Evolutionary conservation across 2,113 vertebrate species (phyloP), one percentile per base, ranked within the genome.

Genomic region (Bubalus kerabau): DNA sequence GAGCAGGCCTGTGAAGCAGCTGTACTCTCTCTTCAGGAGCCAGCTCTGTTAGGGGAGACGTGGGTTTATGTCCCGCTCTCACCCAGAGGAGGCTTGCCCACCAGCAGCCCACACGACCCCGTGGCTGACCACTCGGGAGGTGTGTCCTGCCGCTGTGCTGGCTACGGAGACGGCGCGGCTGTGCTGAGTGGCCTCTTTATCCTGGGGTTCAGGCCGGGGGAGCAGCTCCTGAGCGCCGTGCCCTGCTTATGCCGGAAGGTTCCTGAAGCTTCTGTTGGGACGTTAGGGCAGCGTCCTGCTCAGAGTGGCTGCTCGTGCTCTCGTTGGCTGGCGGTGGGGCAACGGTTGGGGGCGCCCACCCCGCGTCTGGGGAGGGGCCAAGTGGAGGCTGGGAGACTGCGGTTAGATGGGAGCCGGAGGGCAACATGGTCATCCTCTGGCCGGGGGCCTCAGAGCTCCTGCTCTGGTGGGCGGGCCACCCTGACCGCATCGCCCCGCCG

Each of bases 141-240:
- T 3, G 8, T 43, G 13, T 16, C 17, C 13, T 14, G 2, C 32
- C 8, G 32, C 5, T 5, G 7, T 12, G 7, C 4, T 3, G 1
- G 56, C 83, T 57, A 48, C 21, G 5, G 26, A 4, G 3, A 40
- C 1, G 54, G 9, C 2, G 30, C 21, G 16, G 76, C 60, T 56
- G 5, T 64, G 62, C 46, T n/a, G 24, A 14, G 62, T 11, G 11
- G 36, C 10, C 1, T 30, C 71, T 15, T 43, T 36, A 1, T 17
- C 5, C 40, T 13, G 4, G 62, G n/a, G 1, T 40, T 81, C 62
- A 23, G 81, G 88, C 19, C 7, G 11, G 54, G 13, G 48, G 67
- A 24, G 76, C 19, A 26, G 84, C 62, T 56, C 50, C 40, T 3
- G 19, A 15, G 50, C 7, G 28, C 28, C 7, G 14, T 48, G 59